A percentile compares a stretch with the other conserved stretches of the same genome.
These are phyloP conservation scores for Eurois occulta DNA, from an alignment of 2,888 invertebrate species.

Conservation along the genomic window DNA sequence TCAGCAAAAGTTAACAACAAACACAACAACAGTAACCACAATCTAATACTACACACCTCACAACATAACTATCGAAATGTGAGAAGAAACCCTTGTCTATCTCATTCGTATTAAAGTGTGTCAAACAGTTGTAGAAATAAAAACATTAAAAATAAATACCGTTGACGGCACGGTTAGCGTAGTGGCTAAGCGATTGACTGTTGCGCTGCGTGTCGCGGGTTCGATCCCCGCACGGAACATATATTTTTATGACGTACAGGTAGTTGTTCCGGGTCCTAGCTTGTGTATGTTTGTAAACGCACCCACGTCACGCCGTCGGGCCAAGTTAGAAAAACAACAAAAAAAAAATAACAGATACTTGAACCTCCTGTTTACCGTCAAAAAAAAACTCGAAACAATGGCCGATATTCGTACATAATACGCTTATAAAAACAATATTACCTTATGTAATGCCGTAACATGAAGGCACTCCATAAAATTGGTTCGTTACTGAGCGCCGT, in stretches of 20 bases:
- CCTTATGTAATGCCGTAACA: constrained; percentile 31
- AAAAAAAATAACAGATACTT: background rate
- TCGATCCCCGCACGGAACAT: background rate
- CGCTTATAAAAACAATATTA: constrained; percentile 34
- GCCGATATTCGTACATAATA: constrained; percentile 10
- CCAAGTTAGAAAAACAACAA: background rate
- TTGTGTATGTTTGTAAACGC: background rate
- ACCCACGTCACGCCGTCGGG: background rate
- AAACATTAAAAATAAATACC: too few relatives aligned
- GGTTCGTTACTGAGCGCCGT: constrained; percentile 69
- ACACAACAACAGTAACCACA: too few relatives aligned
- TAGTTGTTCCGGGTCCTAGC: background rate
- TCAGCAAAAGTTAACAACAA: too few relatives aligned
- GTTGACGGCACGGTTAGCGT: background rate
- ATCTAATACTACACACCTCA: too few relatives aligned
- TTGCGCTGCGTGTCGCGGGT: too few relatives aligned
- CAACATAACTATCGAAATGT: too few relatives aligned
- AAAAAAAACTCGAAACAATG: constrained; percentile 19
- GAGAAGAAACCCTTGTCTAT: too few relatives aligned
- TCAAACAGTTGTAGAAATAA: too few relatives aligned
- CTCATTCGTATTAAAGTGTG: too few relatives aligned
- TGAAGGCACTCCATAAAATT: constrained; percentile 74
- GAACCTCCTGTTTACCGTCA: background rate
- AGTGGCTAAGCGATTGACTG: background rate
- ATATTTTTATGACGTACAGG: background rate